A percentile compares a stretch with the other conserved stretches of the same genome.
phyloP scores from a whole-genome alignment of 2,113 vertebrate species.

The Calyptomena viridis region DNA sequence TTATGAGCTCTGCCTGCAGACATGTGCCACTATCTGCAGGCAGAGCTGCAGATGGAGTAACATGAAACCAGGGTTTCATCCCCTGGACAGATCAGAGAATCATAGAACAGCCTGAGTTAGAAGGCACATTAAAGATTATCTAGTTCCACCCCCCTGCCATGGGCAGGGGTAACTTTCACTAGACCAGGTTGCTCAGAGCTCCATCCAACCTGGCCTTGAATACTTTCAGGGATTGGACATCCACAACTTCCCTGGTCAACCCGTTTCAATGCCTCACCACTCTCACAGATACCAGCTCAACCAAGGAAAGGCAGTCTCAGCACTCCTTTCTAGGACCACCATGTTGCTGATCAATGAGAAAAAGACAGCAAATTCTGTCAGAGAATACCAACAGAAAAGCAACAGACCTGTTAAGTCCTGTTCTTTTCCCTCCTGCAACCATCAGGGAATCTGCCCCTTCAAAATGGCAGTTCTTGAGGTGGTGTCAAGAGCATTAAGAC shows the following conservation, averaged over 20 bases:
- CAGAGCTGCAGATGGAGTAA: not conserved
- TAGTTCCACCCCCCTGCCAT: not conserved
- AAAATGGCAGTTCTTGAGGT: accelerated
- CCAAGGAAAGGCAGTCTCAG: not conserved
- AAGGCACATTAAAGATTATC: not conserved
- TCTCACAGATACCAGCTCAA: not conserved
- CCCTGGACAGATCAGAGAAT: not conserved
- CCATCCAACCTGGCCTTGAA: not conserved
- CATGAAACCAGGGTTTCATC: accelerated
- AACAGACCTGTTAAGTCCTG: not conserved
- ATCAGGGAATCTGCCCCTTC: accelerated
- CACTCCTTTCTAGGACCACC: not conserved
- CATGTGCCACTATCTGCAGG: accelerated
- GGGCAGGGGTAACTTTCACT: not conserved
- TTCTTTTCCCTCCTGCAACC: not conserved
- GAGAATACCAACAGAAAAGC: not conserved
- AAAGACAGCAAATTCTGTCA: not conserved
- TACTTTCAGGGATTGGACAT: not conserved
- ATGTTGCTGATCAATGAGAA: not conserved
- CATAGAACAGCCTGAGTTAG: not conserved
- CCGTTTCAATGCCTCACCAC: not conserved
- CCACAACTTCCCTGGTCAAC: not conserved
- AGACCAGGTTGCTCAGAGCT: not conserved
- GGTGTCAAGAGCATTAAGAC: not conserved
- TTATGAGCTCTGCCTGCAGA: not conserved